Conservation (phyloP, 2,888 invertebrate species). For the Aspidiotus destructor region DNA sequence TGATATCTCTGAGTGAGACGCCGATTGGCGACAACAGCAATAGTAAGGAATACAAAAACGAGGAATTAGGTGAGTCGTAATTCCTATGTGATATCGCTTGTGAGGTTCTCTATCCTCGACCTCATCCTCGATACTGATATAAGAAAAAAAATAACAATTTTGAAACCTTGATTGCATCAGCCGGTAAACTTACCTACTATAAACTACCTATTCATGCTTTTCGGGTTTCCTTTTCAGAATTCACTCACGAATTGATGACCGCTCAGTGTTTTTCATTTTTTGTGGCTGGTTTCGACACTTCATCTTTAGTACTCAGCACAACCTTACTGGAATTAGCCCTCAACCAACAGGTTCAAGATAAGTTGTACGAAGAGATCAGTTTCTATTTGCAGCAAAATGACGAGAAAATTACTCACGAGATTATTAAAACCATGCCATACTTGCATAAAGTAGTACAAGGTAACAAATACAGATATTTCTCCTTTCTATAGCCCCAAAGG, state of each 20-base stretch:
- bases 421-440: conserved; percentile 49
- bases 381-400: conserved; percentile 43
- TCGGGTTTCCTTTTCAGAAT: conserved; percentile 6
- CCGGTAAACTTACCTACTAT: background rate
- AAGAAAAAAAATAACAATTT: no score
- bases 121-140: no score
- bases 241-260: conserved; percentile 46
- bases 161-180: no score
- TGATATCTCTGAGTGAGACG: conserved; percentile 16
- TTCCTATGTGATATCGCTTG: no score
- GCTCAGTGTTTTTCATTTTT: conserved; percentile 52
- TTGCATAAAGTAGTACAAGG: conserved; percentile 50
- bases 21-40: background rate
- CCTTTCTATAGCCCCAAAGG: no score
- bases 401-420: conserved; percentile 48
- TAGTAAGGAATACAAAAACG: background rate
- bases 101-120: background rate
- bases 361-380: conserved; percentile 46
- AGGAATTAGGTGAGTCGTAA: background rate
- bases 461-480: conserved; percentile 37
- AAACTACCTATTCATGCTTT: background rate
- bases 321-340: conserved; percentile 48
- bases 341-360: conserved; percentile 47
- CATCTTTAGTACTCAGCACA: conserved; percentile 52
- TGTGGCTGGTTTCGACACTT: conserved; percentile 55